Base-by-base conservation (phyloP, 2,888 invertebrate species). In the Eupelmus urozonus region DNA sequence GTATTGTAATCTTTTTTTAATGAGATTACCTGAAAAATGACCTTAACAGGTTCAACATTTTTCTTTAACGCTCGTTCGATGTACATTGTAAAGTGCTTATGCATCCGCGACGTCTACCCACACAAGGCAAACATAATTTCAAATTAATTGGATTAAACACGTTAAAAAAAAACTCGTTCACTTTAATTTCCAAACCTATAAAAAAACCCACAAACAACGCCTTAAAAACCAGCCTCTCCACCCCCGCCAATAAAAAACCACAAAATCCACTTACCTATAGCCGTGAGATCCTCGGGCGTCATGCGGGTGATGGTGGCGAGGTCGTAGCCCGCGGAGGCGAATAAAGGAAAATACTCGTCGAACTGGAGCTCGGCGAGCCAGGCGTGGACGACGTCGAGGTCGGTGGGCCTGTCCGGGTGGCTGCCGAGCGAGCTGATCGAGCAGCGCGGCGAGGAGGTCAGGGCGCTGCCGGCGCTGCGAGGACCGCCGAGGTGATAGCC, bases 251-350 rank as follows among this genome's bases (percentile, higher is more conserved):
- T 1, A 57, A 27, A 13, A 25, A 27, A 13, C 57, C 2, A 25
- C 23, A 27, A 9, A 9, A 11, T n/a, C n/a, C n/a, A 34, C 80
- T 66, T 59, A 89, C 95, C 95, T 87, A 96, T 95, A 71, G 95
- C 95, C 60, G 95, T 95, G 84, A 96, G 92, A 91, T 96, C 97
- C 91, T 99, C 98, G 0, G 99, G 99, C 16, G 99, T 99, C 98
- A 99, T 98, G 84, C 98, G 93, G n/a, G 98, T 96, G 87, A 99
- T 97, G 1, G 99, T 99, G 29, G 97, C 96, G 91, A 99, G 94
- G 91, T 99, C 99, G 90, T 99, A 99, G 49, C 99, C 99, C 16
- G 98, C 98, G 55, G 96, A 94, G 81, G 97, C 93, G 90, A 99
- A 99, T 77, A 98, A 93, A 63, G 96, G 94, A 82, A 96, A 96